Evolutionary conservation across 1,140 invertebrate genomes (phyloP), one percentile per base, ranked within the genome.

Genomic region (Hetaerina americana): DNA sequence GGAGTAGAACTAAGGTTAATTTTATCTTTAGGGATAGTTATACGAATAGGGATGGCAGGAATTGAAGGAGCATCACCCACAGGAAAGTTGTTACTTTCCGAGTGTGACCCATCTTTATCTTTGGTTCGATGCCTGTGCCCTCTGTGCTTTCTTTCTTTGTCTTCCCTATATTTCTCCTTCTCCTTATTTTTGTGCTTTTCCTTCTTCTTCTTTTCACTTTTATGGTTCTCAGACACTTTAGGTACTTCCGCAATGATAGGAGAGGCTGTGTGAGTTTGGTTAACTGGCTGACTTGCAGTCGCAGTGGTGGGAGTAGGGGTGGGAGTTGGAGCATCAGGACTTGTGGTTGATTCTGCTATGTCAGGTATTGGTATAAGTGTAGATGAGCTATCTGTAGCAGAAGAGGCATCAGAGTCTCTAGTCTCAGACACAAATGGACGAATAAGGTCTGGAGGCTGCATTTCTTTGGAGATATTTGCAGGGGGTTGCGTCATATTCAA

Each of bases 11-110:
- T n/a, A 66, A 82, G 73, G n/a, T 81, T 81, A 0, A 87, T 78
- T 76, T 87, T 87, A 70, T 88, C 87, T 77, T 87, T 89, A 5
- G 87, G 84, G 68, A 90, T 89, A 26, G 87, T 90, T 15, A 90
- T 87, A 76, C 87, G 89, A 6, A 88, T 83, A 0, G 85, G 84
- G 66, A 82, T 80, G 0, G 81, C 75, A 26, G 75, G 68, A 69
- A 73, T 73, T 26, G 70, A 72, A 76, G 76, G 28, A 77, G 76
- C 40, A 25, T 72, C 72, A 29, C 29, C n/a, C n/a, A 26, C 27
- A 22, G 68, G 76, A 71, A 26, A 70, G 68, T 68, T 74, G 57
- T 22, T 70, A 69, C 26, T 74, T 69, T 28, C 76, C 74, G 0
- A 72, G 18, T 76, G 70, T 68, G 75, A 77, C 5, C 76, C 75